Conservation (phyloP, 2,888 invertebrate genomes). For the Molanna angustata region DNA sequence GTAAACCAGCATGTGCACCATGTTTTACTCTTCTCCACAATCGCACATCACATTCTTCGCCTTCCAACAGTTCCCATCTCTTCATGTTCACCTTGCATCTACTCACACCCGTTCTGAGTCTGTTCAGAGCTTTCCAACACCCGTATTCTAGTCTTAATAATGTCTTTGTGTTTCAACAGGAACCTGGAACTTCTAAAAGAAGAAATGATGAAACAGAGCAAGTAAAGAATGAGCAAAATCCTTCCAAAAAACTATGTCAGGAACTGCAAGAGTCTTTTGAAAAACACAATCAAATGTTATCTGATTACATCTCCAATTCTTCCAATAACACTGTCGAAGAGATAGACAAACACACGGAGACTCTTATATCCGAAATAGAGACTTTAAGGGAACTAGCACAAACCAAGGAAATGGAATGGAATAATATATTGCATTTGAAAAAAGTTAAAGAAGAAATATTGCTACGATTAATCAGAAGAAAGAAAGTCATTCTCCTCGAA, state of each 20-base stretch:
- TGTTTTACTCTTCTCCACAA: no score
- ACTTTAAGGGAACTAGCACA: slow-evolving; percentile 70
- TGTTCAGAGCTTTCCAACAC: no score
- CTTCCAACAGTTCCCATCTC: no score
- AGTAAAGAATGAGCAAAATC: slow-evolving; percentile 46
- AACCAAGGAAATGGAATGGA: slow-evolving; percentile 85
- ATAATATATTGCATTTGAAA: slow-evolving; percentile 75
- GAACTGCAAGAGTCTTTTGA: slow-evolving; percentile 54
- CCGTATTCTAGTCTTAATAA: no score
- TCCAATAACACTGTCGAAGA: slow-evolving; percentile 60
- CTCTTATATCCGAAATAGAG: slow-evolving; percentile 64
- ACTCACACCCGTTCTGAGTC: no score
- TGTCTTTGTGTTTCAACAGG: slow-evolving; percentile 13
- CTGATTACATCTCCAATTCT: slow-evolving; percentile 62
- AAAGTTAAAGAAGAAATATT: slow-evolving; percentile 83
- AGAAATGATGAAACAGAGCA: slow-evolving; percentile 10
- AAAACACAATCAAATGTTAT: slow-evolving; percentile 59
- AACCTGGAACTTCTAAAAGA: slow-evolving; percentile 14
- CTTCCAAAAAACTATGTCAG: slow-evolving; percentile 50
- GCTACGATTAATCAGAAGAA: slow-evolving; percentile 65
- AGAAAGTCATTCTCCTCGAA: slow-evolving; percentile 51
- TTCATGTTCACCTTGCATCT: no score
- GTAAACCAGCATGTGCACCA: no score
- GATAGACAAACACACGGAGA: slow-evolving; percentile 62
- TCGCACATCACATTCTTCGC: no score